Base-by-base conservation (phyloP, 1,140 invertebrate genomes). In the Pogonognathellus flavescens region DNA sequence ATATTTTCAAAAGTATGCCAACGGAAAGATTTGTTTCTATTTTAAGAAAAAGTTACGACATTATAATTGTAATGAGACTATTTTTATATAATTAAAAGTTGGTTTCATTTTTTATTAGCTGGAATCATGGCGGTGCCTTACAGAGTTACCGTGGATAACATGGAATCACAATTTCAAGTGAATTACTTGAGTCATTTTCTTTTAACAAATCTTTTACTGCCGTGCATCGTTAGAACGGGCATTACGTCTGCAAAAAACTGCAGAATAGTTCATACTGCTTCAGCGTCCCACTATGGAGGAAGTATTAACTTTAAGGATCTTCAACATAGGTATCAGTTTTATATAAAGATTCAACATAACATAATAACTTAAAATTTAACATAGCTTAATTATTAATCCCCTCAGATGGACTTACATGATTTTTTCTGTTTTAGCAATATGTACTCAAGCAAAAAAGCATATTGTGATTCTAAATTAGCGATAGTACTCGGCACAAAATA, bases 171-270 rank as follows among this genome's bases (percentile, higher is more conserved):
- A 89, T 94, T 97, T 90, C 93, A 93, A 66, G 94, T 95, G 0
- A 97, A 98, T 90, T 96, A 97, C 90, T 91, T 97, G 85, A 94
- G 95, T 13, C 97, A 98, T 90, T 98, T 97, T 91, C 92, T 97
- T 87, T 91, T 99, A 82, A 96, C 95, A 14, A 94, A 96, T 89
- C 90, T 96, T 86, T 91, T 98, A n/a, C 90, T 97, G 89, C 95
- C 95, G 59, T 91, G 93, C 84, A 89, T 97, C 14, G 59, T 80
- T 8, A 83, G 85, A 72, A 53, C 41, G 13, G 59, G 76, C 10
- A 41, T 10, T n/a, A 66, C 22, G 52, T 4, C 16, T 14, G 11
- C 52, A 14, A 9, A 50, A 59, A 7, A 92, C 52, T 91, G 95
- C 16, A 93, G 97, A 89, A 93, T 99, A 50, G 93, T 99, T 0